Percentiles rank a stretch among this genome's conserved stretches.
These are phyloP conservation scores for Pachypeltis micranthus DNA, from an alignment of 1,140 invertebrate genomes.

Conservation along the genomic window DNA sequence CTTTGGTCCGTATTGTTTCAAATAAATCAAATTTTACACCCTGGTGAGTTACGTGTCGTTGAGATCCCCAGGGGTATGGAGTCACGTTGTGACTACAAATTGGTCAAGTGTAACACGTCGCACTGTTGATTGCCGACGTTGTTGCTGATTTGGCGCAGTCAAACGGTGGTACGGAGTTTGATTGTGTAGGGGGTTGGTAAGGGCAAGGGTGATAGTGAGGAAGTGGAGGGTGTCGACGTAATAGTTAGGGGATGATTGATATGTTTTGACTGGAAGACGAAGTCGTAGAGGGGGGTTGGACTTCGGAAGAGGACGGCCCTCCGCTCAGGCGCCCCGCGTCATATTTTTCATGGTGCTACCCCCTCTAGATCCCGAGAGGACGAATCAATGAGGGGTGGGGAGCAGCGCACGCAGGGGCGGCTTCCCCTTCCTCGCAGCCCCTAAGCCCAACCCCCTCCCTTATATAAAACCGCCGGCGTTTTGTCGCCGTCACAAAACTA, in stretches of 20 bases:
- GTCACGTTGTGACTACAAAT: neutral
- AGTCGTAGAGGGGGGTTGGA: neutral
- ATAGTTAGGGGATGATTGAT: conserved; percentile 13
- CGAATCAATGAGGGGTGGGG: conserved; percentile 18
- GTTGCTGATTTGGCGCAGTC: neutral
- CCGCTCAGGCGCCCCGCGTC: conserved; percentile 4
- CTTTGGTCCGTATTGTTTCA: no score
- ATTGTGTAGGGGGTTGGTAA: neutral
- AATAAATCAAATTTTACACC: no score
- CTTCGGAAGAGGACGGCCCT: neutral
- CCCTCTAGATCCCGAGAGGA: neutral
- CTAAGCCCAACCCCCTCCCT: conserved; percentile 10
- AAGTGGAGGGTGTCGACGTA: neutral
- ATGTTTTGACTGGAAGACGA: conserved; percentile 13
- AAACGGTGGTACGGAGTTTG: neutral
- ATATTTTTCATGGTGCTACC: conserved; percentile 22
- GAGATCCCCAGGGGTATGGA: neutral
- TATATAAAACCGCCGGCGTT: conserved; percentile 20
- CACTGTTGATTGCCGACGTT: no score
- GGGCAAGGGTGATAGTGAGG: neutral
- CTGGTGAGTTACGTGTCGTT: no score
- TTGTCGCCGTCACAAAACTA: conserved; percentile 3
- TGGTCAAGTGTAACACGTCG: no score
- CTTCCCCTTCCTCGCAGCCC: conserved; percentile 16
- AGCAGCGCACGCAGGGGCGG: conserved; percentile 16